Evolutionary conservation across 2,113 vertebrate species (phyloP).

Genomic region (Xiphophorus maculatus): DNA sequence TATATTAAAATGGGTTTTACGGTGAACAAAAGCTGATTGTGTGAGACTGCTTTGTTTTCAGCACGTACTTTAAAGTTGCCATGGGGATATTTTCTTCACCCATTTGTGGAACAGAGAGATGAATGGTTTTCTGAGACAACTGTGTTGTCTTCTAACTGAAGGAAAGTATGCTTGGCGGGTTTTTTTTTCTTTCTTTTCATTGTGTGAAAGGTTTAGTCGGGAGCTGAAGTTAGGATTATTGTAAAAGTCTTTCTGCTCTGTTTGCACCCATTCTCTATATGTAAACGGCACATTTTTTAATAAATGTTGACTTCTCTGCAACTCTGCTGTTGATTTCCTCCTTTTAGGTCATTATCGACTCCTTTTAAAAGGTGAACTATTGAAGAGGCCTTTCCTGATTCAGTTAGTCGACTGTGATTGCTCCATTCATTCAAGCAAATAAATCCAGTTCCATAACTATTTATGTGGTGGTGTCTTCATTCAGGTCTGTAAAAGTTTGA

Average conservation of each 20-base stretch:
- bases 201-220: not conserved
- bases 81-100: constrained; percentile 5
- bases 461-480: not conserved
- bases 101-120: not conserved
- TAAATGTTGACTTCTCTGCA: not conserved
- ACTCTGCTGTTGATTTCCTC: not conserved
- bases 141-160: not conserved
- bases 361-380: not conserved
- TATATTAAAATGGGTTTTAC: constrained; percentile 31
- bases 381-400: constrained; percentile 23
- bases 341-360: not conserved
- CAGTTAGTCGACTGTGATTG: constrained; percentile 3
- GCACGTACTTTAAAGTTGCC: constrained; percentile 5
- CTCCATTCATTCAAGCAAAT: constrained; percentile 37
- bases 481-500: not conserved
- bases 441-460: constrained; percentile 33
- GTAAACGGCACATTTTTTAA: not conserved
- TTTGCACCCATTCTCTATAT: not conserved
- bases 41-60: constrained; percentile 31
- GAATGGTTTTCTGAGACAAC: not conserved
- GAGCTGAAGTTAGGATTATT: constrained; percentile 5
- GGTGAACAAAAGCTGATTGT: constrained; percentile 27
- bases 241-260: not conserved
- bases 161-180: not conserved
- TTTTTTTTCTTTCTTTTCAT: constrained; percentile 18